phyloP scores from a whole-genome alignment of 2,888 invertebrate species.

The Dasypogon diadema region DNA sequence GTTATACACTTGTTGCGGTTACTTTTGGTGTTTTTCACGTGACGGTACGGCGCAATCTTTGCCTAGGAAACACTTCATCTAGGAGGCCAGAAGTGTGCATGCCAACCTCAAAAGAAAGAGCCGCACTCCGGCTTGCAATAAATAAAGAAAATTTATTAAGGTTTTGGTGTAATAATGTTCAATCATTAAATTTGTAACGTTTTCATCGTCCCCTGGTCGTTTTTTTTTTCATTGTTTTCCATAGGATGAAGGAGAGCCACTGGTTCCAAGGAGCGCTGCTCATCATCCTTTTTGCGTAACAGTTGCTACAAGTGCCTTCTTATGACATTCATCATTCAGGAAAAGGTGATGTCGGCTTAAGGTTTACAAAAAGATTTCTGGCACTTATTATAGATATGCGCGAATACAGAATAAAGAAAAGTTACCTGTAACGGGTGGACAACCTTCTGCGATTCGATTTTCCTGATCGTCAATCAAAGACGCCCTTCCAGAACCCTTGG shows the following conservation, averaged over 20 bases:
- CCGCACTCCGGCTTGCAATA: constrained; percentile 51
- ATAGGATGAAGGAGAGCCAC: neutral
- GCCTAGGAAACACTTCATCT: constrained; percentile 51
- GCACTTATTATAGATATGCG: constrained; percentile 28
- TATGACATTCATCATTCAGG: constrained; percentile 50
- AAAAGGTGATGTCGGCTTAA: constrained; percentile 22
- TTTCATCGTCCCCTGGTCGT: constrained; percentile 53
- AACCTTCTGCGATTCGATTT: constrained; percentile 26
- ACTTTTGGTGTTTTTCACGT: constrained; percentile 23
- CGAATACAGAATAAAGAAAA: neutral
- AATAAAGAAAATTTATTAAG: constrained; percentile 52
- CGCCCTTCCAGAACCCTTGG: neutral
- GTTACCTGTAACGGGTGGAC: neutral
- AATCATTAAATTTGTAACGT: constrained; percentile 56
- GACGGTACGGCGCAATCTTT: constrained; percentile 10
- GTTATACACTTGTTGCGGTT: constrained; percentile 49
- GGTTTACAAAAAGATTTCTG: constrained; percentile 13
- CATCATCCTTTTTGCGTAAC: constrained; percentile 8
- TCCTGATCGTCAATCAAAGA: constrained; percentile 20
- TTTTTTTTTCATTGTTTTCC: constrained; percentile 24
- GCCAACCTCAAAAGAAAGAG: constrained; percentile 56
- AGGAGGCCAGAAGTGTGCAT: constrained; percentile 51
- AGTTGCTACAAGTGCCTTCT: constrained; percentile 12
- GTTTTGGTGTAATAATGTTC: constrained; percentile 51
- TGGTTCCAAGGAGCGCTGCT: neutral